Percentiles rank a stretch among this genome's conserved stretches.
phyloP scores from a whole-genome alignment of 1,140 invertebrate species.

The Linepithema humile region DNA sequence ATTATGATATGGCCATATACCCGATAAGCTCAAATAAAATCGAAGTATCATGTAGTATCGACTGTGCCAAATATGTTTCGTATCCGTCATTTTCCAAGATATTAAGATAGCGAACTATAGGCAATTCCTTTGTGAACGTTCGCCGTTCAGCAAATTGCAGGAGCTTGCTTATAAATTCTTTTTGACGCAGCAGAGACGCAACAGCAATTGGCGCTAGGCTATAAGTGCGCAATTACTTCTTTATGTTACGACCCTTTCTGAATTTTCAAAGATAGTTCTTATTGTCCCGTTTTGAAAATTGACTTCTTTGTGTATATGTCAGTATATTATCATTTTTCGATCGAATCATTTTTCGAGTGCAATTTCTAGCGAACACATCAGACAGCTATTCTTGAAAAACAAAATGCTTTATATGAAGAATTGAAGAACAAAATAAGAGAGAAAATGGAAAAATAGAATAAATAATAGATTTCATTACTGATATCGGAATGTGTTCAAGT shows the following conservation, averaged over 20 bases:
- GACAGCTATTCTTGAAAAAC: no score
- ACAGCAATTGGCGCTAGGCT: not conserved
- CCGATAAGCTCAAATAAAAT: conserved; percentile 39
- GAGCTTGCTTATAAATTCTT: not conserved
- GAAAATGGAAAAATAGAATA: no score
- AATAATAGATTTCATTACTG: no score
- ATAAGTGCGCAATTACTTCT: conserved; percentile 5
- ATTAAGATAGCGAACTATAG: not conserved
- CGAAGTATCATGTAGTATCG: conserved; percentile 27
- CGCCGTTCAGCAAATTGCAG: no score
- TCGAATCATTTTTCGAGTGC: no score
- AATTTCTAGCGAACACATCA: no score
- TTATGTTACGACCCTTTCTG: not conserved
- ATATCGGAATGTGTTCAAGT: no score
- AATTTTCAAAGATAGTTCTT: no score
- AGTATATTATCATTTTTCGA: no score
- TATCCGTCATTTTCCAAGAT: conserved; percentile 10
- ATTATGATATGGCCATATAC: conserved; percentile 30
- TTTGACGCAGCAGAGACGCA: not conserved
- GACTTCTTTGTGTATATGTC: not conserved
- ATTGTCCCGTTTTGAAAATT: not conserved
- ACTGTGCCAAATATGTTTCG: conserved; percentile 19
- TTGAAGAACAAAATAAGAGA: no score
- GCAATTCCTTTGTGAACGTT: not conserved
- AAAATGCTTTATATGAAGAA: no score